Percentiles rank a stretch among this genome's conserved stretches.
phyloP scores from a whole-genome alignment of 1,140 invertebrate genomes.

The Drosophila ogumai region DNA sequence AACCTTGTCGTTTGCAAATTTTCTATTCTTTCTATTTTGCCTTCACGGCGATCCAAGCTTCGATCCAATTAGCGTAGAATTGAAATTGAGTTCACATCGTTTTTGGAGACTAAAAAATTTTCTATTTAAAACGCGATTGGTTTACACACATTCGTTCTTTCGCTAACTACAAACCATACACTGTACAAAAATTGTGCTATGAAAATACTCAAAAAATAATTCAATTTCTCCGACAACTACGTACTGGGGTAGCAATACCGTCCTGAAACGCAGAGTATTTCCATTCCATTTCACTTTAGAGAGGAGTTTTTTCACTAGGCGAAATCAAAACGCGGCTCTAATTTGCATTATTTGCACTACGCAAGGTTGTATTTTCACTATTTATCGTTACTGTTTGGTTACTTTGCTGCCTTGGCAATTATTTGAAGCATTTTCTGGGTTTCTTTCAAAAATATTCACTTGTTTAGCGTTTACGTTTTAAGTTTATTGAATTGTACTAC shows the following conservation, averaged over 20 bases:
- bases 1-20: slow-evolving; percentile 59
- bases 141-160: slow-evolving; percentile 41
- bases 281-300: slow-evolving; percentile 17
- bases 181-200: slow-evolving; percentile 84
- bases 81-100: slow-evolving; percentile 50
- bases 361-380: slow-evolving; percentile 45
- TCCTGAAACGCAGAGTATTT: slow-evolving; percentile 44
- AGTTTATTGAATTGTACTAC: slow-evolving; percentile 79
- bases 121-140: slow-evolving; percentile 47
- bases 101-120: slow-evolving; percentile 41
- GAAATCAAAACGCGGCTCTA: slow-evolving; percentile 60
- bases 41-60: slow-evolving; percentile 41
- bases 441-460: slow-evolving; percentile 32
- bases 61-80: slow-evolving; percentile 72
- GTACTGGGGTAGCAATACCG: slow-evolving; percentile 18
- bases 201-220: slow-evolving; percentile 84
- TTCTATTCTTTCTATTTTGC: slow-evolving; percentile 29
- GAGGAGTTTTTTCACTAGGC: slow-evolving; percentile 24
- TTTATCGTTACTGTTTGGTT: slow-evolving; percentile 28
- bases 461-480: slow-evolving; percentile 41
- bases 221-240: slow-evolving; percentile 29
- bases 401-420: slow-evolving; percentile 33
- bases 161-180: slow-evolving; percentile 73
- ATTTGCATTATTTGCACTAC: slow-evolving; percentile 59
- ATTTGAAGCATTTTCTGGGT: slow-evolving; percentile 58